Percentiles rank a stretch among this genome's conserved stretches.
phyloP scores from a whole-genome alignment of 1,140 invertebrate species.

The Phortica variegata region DNA sequence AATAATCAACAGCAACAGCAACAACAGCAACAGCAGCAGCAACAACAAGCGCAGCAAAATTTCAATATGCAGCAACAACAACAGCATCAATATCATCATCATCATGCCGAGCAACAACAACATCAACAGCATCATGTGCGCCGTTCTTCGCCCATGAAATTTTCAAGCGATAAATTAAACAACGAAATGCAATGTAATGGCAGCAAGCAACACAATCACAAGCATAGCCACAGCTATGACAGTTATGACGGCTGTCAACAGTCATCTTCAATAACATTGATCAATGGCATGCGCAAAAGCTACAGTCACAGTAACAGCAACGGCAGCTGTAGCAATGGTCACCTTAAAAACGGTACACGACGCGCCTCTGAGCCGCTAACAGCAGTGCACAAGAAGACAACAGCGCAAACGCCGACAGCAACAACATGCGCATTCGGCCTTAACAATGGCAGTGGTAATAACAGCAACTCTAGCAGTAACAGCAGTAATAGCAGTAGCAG shows the following conservation, averaged over 20 bases:
- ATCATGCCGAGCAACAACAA: slow-evolving; percentile 1
- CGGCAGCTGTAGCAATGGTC: slow-evolving; percentile 47
- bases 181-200: not conserved
- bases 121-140: slow-evolving; percentile 5
- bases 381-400: slow-evolving; percentile 44
- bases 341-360: slow-evolving; percentile 44
- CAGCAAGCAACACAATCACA: not conserved
- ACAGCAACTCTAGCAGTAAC: slow-evolving; percentile 3
- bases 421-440: not conserved
- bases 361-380: slow-evolving; percentile 38
- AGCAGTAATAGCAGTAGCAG: slow-evolving; percentile 7
- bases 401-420: not conserved
- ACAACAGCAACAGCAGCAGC: slow-evolving; percentile 5
- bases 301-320: slow-evolving; percentile 11
- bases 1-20: slow-evolving; percentile 1
- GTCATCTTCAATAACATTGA: slow-evolving; percentile 6
- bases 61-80: slow-evolving; percentile 2
- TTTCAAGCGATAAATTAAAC: too few species aligned
- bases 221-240: not conserved
- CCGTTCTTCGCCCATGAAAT: not conserved
- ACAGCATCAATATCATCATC: slow-evolving; percentile 7
- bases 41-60: not conserved
- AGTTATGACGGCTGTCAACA: not conserved
- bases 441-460: slow-evolving; percentile 4
- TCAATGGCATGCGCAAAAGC: slow-evolving; percentile 10